These are phyloP conservation scores for Apogon talboti DNA, from an alignment of 2,797 vertebrate genomes.

Conservation along the genomic window DNA sequence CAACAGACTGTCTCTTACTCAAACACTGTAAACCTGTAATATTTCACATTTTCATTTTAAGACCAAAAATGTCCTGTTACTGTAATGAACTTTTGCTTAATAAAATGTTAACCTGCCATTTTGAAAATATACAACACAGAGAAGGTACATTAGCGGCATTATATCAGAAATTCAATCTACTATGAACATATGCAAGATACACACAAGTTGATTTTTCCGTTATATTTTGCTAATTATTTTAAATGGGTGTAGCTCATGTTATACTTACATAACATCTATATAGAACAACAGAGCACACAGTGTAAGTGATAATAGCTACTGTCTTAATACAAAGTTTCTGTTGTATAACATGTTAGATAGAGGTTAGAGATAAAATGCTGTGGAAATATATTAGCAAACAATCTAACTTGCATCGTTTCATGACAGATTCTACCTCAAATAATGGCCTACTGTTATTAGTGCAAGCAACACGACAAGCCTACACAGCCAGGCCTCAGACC, in stretches of 20 bases:
- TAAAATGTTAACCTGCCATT: too few relatives aligned
- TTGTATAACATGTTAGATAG: not conserved
- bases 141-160: not conserved
- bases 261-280: conserved; percentile 3
- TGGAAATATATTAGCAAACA: not conserved
- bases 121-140: too few relatives aligned
- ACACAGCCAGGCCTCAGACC: not conserved
- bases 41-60: too few relatives aligned
- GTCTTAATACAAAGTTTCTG: conserved; percentile 1
- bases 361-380: not conserved
- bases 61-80: too few relatives aligned
- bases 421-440: not conserved
- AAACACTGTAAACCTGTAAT: too few relatives aligned
- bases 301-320: not conserved
- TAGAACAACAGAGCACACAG: not conserved
- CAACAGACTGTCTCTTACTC: too few relatives aligned
- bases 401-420: not conserved
- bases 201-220: not conserved
- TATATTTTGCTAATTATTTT: not conserved
- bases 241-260: not conserved
- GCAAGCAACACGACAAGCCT: conserved; percentile 20
- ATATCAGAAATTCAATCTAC: not conserved
- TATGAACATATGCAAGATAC: too few relatives aligned
- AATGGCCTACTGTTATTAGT: not conserved
- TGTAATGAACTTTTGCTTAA: too few relatives aligned